A percentile compares a stretch with the other conserved stretches of the same genome.
These are phyloP conservation scores for Masnerella sp. DNA, from an alignment of 2,888 invertebrate genomes.

Conservation along the genomic window DNA sequence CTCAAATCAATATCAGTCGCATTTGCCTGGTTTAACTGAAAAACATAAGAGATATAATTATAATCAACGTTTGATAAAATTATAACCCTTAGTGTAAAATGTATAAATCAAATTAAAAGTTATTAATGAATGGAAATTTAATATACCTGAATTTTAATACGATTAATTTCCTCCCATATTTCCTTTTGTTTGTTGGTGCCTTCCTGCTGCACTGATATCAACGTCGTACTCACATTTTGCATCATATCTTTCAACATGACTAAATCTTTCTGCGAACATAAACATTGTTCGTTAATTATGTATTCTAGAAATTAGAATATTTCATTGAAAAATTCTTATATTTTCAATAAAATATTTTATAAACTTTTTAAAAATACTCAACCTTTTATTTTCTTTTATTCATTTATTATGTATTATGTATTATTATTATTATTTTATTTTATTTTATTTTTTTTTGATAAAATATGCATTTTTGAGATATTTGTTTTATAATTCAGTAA, in stretches of 20 bases:
- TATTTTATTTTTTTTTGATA: too few relatives aligned
- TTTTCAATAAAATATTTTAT: conserved; percentile 2
- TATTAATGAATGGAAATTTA: background rate
- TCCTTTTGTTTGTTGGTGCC: conserved; percentile 66
- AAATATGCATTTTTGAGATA: too few relatives aligned
- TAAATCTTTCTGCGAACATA: conserved; percentile 72
- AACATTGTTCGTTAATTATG: conserved; percentile 17
- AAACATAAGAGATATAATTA: background rate
- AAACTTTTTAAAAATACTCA: background rate
- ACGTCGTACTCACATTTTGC: conserved; percentile 75
- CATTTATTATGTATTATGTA: too few relatives aligned
- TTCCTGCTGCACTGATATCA: conserved; percentile 75
- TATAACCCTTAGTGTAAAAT: background rate
- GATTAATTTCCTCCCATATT: conserved; percentile 66
- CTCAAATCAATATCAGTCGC: conserved; percentile 60
- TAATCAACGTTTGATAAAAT: background rate
- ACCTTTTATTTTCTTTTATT: too few relatives aligned
- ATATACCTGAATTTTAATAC: conserved; percentile 69
- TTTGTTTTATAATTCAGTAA: too few relatives aligned
- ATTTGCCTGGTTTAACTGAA: conserved; percentile 65
- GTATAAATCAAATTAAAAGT: background rate
- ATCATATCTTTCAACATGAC: conserved; percentile 74
- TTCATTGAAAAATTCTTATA: conserved; percentile 16
- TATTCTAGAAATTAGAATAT: conserved; percentile 6
- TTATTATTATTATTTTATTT: too few relatives aligned